Evolutionary conservation across 2,888 invertebrate genomes (phyloP), one percentile per base, ranked within the genome.

Genomic region (Amaurobius ferox): DNA sequence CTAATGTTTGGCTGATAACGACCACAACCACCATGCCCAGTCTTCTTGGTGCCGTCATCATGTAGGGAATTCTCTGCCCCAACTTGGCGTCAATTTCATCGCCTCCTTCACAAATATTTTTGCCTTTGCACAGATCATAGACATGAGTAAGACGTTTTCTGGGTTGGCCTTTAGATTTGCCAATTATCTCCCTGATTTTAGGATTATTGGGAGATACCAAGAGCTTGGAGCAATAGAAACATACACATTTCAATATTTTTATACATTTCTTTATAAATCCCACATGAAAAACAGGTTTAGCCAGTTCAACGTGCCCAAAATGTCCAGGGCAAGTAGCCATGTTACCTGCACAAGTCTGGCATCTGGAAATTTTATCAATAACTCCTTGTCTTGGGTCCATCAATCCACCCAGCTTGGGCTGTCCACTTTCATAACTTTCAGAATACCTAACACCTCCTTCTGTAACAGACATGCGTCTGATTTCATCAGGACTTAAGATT

Each of bases 341-440:
- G 91, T 97, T 98, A 66, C 99, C 94, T 87, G 98, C 98, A 91
- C 98, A 98, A 0, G 98, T 98, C 91, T 97, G 97, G 90, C 98
- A 98, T 86, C 97, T 93, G 1, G 98, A 96, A 90, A 94, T 95
- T 89, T 98, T 94, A 91, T 99, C 99, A 62, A 98, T 96, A 85
- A 98, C 98, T 90, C 99, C 99, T 93, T 99, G 99, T 78, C 99
- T 93, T 0, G 99, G 99, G 92, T 99, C 99, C 99, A 99, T 99
- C 88, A 99, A 94, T 35, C 99, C 99, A 0, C 98, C 98, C 87
- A 98, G 92, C 91, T 99, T 99, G 0, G 99, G 99, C 66, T 98
- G 94, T 28, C 99, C 99, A 71, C 98, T 98, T 93, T 99, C 99
- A 95, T 98, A 97, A 0, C 98, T 98, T 93, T 99, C 99, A 1